Conservation (phyloP, 1,140 invertebrate species). For the Drosophila fuyamai region DNA sequence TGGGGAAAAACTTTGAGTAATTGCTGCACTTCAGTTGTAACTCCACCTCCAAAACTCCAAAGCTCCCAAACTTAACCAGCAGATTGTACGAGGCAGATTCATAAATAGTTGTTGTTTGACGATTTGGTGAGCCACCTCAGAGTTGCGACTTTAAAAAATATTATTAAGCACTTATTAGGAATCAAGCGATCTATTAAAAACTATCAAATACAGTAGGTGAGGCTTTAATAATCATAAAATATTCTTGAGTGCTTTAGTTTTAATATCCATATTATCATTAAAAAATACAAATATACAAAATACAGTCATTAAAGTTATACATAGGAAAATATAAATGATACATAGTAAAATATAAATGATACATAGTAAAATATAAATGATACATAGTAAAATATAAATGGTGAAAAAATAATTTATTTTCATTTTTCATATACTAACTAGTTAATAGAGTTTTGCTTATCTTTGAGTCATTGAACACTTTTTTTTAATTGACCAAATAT, state of each 20-base stretch:
- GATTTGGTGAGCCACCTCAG: slow-evolving; percentile 21
- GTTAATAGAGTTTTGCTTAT: neutral
- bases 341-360: too few relatives aligned
- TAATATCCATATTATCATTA: too few relatives aligned
- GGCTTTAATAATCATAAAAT: too few relatives aligned
- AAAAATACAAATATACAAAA: too few relatives aligned
- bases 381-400: too few relatives aligned
- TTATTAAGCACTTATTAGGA: too few relatives aligned
- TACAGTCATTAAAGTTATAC: too few relatives aligned
- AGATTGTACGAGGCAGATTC: neutral
- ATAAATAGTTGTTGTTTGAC: slow-evolving; percentile 28
- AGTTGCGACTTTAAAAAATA: neutral
- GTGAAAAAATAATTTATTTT: too few relatives aligned
- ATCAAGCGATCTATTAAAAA: neutral
- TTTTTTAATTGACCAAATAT: neutral
- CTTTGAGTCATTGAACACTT: neutral
- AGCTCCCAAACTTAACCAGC: neutral
- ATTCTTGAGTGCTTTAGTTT: too few relatives aligned
- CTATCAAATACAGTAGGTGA: neutral
- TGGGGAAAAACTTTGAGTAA: slow-evolving; percentile 57
- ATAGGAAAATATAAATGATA: too few relatives aligned
- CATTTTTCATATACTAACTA: too few relatives aligned
- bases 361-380: too few relatives aligned
- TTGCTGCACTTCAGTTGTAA: slow-evolving; percentile 50
- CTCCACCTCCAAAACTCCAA: slow-evolving; percentile 5